Percentiles rank a stretch among this genome's conserved stretches.
phyloP scores from a whole-genome alignment of 2,797 vertebrate genomes.

The Prunella strophiata region DNA sequence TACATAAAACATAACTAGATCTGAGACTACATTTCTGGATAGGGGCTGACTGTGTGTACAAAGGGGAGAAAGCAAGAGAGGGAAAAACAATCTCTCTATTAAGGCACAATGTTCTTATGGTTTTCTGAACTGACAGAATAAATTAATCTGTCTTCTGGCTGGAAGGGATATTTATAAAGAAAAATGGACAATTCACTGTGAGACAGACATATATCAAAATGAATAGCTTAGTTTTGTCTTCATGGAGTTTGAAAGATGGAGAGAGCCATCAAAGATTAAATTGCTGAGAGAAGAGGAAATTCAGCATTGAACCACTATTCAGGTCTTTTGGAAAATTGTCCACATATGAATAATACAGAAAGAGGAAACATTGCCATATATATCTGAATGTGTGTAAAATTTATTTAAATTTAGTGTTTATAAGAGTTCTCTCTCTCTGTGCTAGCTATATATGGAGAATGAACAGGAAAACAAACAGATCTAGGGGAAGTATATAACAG shows the following conservation, averaged over 20 bases:
- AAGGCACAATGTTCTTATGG: background rate
- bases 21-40: background rate
- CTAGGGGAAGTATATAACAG: background rate
- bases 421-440: background rate
- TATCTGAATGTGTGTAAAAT: background rate
- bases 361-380: background rate
- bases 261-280: background rate
- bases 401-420: background rate
- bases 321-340: background rate
- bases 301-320: background rate
- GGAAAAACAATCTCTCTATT: background rate
- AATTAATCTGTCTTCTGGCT: background rate
- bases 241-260: background rate
- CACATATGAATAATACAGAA: background rate
- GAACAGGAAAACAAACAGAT: background rate
- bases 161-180: background rate
- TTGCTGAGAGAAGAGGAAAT: background rate
- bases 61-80: background rate
- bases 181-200: background rate
- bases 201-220: background rate
- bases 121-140: background rate
- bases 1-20: background rate
- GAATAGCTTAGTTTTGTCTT: background rate
- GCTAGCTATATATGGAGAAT: background rate
- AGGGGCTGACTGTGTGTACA: background rate